phyloP scores from a whole-genome alignment of 2,113 vertebrate species.

The Myrmecobius fasciatus region DNA sequence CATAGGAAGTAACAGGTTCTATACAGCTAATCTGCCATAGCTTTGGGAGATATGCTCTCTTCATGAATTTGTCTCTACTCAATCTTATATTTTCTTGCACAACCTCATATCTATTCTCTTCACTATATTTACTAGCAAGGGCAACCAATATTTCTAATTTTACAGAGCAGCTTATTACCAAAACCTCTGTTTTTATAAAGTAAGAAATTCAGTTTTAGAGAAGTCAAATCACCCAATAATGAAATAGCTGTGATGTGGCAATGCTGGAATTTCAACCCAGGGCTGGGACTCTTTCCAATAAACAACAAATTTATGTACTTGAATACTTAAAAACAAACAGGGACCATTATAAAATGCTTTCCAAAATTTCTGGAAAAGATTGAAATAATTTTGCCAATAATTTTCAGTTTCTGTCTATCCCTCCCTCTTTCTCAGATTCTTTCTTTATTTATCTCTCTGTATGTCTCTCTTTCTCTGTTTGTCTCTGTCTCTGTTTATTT shows the following conservation, averaged over 20 bases:
- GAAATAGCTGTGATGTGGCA: neutral
- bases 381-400: slow-evolving; percentile 68
- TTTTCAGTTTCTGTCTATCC: slow-evolving; percentile 49
- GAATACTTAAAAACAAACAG: slow-evolving; percentile 58
- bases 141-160: too few species aligned
- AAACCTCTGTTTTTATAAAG: neutral
- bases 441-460: slow-evolving; percentile 39
- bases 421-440: slow-evolving; percentile 54
- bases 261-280: neutral
- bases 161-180: neutral
- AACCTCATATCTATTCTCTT: neutral
- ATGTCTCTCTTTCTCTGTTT: neutral
- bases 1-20: neutral
- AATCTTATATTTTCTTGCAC: neutral
- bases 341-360: slow-evolving; percentile 66
- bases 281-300: neutral
- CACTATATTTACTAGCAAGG: too few species aligned
- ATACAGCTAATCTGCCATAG: neutral
- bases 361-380: slow-evolving; percentile 60
- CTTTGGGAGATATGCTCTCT: neutral
- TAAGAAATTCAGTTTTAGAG: slow-evolving; percentile 1
- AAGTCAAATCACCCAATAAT: slow-evolving; percentile 21
- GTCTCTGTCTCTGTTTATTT: neutral
- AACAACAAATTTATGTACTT: neutral
- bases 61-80: neutral